Conservation (phyloP, 2,888 invertebrate species). For the Melieria picta region DNA sequence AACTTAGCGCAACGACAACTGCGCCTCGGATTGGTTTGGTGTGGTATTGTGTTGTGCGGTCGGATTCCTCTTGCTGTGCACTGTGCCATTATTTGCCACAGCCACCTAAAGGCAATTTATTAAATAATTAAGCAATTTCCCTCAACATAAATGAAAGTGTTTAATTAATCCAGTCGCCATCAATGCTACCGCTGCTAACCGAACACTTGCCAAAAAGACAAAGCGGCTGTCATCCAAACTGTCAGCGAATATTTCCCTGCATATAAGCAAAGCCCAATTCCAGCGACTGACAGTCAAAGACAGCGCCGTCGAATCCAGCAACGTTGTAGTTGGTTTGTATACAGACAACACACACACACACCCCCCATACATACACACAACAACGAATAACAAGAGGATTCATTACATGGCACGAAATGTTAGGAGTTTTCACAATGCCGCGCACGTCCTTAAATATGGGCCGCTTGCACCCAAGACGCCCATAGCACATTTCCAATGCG, state of each 20-base stretch:
- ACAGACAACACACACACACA: slow-evolving; percentile 4
- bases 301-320: not conserved
- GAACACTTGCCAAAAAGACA: not conserved
- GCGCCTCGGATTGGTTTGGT: too few relatives aligned
- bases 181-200: too few relatives aligned
- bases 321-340: too few relatives aligned
- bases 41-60: too few relatives aligned
- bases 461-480: too few relatives aligned
- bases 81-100: not conserved
- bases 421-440: too few relatives aligned
- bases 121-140: slow-evolving; percentile 24
- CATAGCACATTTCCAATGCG: too few relatives aligned
- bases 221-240: slow-evolving; percentile 21
- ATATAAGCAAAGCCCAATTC: not conserved
- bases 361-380: not conserved
- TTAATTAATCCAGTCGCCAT: slow-evolving; percentile 23
- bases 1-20: too few relatives aligned
- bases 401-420: too few relatives aligned
- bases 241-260: slow-evolving; percentile 21
- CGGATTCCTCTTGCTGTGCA: too few relatives aligned
- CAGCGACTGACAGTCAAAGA: not conserved
- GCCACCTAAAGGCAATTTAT: too few relatives aligned
- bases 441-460: not conserved
- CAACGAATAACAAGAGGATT: too few relatives aligned
- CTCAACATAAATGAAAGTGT: slow-evolving; percentile 25